phyloP scores from a whole-genome alignment of 30 jellyfish, hydroid and myxozoan species.

The Aurelia sp. region DNA sequence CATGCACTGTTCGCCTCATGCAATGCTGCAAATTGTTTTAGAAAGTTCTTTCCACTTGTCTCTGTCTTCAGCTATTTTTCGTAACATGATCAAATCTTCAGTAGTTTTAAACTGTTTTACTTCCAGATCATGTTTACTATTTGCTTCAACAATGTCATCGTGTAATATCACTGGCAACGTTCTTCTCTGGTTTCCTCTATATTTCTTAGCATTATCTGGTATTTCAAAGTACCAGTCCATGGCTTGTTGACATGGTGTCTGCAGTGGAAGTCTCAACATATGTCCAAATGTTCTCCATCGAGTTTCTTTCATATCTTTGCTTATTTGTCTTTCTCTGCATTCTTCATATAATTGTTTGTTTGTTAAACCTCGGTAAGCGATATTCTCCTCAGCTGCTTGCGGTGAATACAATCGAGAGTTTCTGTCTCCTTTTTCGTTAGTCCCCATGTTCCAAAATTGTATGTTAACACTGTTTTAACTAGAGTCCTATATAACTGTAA shows the following conservation, averaged over 20 bases:
- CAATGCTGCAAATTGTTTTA: constrained; percentile 28
- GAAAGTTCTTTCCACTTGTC: constrained; percentile 46
- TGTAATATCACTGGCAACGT: constrained; percentile 31
- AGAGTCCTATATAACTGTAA: constrained; percentile 11
- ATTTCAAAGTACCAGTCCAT: constrained; percentile 15
- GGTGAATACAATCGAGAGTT: constrained; percentile 18
- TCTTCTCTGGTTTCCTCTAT: constrained; percentile 31
- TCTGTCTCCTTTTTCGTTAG: too few relatives aligned
- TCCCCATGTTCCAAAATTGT: too few relatives aligned
- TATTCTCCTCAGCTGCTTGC: constrained; percentile 30
- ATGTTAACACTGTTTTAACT: constrained; percentile 18
- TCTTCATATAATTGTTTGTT: constrained; percentile 2
- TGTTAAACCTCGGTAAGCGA: constrained; percentile 36
- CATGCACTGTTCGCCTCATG: neutral
- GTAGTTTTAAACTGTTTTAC: neutral
- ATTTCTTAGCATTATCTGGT: constrained; percentile 30
- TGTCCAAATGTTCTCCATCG: constrained; percentile 9
- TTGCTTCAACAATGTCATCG: constrained; percentile 4
- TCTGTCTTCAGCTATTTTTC: constrained; percentile 40
- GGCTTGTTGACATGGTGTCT: constrained; percentile 15
- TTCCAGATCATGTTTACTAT: constrained; percentile 1
- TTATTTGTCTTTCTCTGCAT: neutral
- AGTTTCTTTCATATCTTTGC: constrained; percentile 1
- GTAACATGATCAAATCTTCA: constrained; percentile 8
- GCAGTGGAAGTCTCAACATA: constrained; percentile 18